A percentile compares a stretch with the other conserved stretches of the same genome.
Evolutionary conservation across 2,113 vertebrate species (phyloP).

Genomic region (Mesitornis unicolor): DNA sequence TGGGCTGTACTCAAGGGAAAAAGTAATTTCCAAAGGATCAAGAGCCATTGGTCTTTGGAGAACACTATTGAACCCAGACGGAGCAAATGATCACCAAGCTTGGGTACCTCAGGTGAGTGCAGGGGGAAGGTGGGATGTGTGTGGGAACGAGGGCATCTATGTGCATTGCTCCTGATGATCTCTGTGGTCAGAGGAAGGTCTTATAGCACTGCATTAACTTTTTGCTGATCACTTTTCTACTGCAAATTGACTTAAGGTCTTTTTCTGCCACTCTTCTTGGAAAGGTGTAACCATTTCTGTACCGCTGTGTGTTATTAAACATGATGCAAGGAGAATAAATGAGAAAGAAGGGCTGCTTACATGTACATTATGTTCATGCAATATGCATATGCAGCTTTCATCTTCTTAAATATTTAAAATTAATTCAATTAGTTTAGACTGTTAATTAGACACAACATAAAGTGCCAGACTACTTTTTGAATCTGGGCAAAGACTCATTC

Average conservation of each 20-base stretch:
- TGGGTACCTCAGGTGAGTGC: not conserved
- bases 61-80: not conserved
- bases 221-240: not conserved
- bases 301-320: not conserved
- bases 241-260: not conserved
- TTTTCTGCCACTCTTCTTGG: not conserved
- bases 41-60: not conserved
- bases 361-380: not conserved
- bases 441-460: not conserved
- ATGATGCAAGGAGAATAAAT: not conserved
- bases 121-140: not conserved
- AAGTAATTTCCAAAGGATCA: not conserved
- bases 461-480: not conserved
- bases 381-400: not conserved
- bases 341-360: not conserved
- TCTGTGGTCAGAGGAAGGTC: not conserved
- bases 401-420: not conserved
- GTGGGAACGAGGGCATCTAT: no score
- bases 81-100: not conserved
- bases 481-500: not conserved
- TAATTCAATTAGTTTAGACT: not conserved
- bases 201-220: not conserved
- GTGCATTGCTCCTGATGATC: not conserved
- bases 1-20: not conserved
- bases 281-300: not conserved